Conservation (phyloP, 2,797 vertebrate genomes). For the Enteromius argenteus region DNA sequence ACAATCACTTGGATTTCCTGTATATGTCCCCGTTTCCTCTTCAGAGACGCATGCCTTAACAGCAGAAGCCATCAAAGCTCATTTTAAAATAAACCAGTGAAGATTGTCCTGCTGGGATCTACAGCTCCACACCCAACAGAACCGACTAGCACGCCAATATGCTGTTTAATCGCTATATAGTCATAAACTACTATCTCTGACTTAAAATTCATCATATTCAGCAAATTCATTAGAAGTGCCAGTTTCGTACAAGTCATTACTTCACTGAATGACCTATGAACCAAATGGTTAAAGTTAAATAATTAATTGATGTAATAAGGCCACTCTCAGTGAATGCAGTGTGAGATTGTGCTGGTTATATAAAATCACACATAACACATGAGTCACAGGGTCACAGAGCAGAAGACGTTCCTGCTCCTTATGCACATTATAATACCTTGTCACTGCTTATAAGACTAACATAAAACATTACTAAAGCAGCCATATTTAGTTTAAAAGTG, state of each 20-base stretch:
- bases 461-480: background rate
- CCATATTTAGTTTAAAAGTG: background rate
- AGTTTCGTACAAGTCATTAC: background rate
- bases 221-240: background rate
- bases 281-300: background rate
- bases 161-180: background rate
- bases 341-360: background rate
- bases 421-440: background rate
- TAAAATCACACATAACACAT: background rate
- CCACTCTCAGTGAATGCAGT: background rate
- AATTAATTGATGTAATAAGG: background rate
- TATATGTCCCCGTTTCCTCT: background rate
- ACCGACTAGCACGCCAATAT: background rate
- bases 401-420: background rate
- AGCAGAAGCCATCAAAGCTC: slow-evolving; percentile 7
- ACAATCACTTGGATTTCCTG: slow-evolving; percentile 11
- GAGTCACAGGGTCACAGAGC: background rate
- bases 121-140: background rate
- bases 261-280: slow-evolving; percentile 5
- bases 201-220: background rate
- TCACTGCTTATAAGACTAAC: background rate
- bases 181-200: background rate
- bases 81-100: background rate
- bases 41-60: background rate
- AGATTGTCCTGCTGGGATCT: background rate